Percentiles rank a stretch among this genome's conserved stretches.
These are phyloP conservation scores for Pentalonia nigronervosa DNA, from an alignment of 1,140 invertebrate genomes.

Conservation along the genomic window DNA sequence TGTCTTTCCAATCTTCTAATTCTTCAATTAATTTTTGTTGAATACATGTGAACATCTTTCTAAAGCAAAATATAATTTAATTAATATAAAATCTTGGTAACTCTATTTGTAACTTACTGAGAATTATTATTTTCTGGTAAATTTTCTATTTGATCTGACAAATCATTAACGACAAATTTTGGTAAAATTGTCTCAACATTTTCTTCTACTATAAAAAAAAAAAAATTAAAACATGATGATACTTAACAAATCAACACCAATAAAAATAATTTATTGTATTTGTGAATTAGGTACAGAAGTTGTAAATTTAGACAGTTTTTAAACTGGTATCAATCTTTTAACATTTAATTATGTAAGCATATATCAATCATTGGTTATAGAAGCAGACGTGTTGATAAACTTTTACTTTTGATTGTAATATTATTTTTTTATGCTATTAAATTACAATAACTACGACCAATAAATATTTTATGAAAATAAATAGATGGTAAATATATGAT, in stretches of 20 bases:
- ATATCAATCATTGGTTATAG: background rate
- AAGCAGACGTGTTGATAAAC: background rate
- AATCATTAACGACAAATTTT: background rate
- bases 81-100: background rate
- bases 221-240: background rate
- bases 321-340: background rate
- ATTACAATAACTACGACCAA: background rate
- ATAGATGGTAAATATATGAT: no score
- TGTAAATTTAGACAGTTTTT: background rate
- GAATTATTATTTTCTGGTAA: background rate
- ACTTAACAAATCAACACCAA: background rate
- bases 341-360: background rate
- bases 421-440: background rate
- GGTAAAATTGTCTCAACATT: background rate
- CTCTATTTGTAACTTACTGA: background rate
- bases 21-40: slow-evolving; percentile 19
- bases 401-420: background rate
- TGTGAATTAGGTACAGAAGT: background rate
- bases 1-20: slow-evolving; percentile 31
- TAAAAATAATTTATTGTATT: background rate
- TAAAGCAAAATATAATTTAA: background rate
- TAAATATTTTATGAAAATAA: background rate
- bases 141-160: background rate
- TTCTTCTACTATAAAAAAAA: background rate
- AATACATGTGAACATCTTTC: background rate